phyloP scores from a whole-genome alignment of 2,113 vertebrate genomes.

The Cyanistes caeruleus region DNA sequence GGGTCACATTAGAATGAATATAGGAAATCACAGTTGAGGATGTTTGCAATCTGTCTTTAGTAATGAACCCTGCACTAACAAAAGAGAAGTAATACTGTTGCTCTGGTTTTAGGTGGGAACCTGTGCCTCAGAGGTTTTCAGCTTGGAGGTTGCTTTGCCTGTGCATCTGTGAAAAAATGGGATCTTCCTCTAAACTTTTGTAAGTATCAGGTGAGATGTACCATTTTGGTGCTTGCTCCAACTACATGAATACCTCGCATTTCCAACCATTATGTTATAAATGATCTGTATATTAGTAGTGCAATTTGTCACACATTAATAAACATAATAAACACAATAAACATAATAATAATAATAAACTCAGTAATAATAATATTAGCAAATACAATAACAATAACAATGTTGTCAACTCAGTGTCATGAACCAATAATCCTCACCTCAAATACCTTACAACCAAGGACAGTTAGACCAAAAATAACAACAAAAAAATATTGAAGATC shows the following conservation, averaged over 20 bases:
- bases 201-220: not conserved
- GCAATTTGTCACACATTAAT: not conserved
- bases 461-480: not conserved
- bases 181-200: not conserved
- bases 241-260: not conserved
- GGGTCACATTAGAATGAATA: not conserved
- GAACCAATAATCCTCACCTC: not conserved
- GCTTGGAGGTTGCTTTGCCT: not conserved
- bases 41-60: not conserved
- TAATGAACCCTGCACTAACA: not conserved
- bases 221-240: not conserved
- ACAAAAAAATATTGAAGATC: not conserved
- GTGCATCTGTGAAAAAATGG: not conserved
- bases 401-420: not conserved
- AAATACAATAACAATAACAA: no score
- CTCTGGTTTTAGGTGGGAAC: not conserved
- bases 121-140: not conserved
- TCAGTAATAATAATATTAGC: no score
- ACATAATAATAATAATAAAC: not conserved
- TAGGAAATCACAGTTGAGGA: not conserved
- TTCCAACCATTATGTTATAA: not conserved
- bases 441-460: not conserved
- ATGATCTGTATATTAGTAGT: not conserved
- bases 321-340: not conserved
- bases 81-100: not conserved